Percentiles rank a stretch among this genome's conserved stretches.
Evolutionary conservation across 1,140 invertebrate species (phyloP).

Genomic region (Mylabris phalerata): DNA sequence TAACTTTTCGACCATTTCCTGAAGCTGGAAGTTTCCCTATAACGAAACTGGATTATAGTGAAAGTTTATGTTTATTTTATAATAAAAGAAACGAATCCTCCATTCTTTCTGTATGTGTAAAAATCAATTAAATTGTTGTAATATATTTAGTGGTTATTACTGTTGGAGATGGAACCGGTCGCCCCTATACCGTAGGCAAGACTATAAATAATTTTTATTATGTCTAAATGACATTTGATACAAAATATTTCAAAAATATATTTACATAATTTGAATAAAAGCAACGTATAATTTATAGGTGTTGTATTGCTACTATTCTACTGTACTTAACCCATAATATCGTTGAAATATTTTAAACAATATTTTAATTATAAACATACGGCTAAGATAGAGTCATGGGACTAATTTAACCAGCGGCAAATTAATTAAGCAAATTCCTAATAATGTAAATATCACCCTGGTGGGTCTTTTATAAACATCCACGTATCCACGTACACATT

Average conservation of each 20-base stretch:
- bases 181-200: constrained; percentile 4
- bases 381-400: no score
- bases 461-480: no score
- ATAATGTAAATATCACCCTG: no score
- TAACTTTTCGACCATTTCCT: constrained; percentile 16
- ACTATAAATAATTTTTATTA: constrained; percentile 15
- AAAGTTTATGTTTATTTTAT: no score
- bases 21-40: constrained; percentile 5
- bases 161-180: constrained; percentile 6
- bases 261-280: constrained; percentile 9
- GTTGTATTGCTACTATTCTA: no score
- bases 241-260: constrained; percentile 15
- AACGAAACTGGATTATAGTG: neutral
- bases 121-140: constrained; percentile 11
- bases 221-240: constrained; percentile 17
- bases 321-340: no score
- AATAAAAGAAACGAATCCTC: neutral
- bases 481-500: no score
- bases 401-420: no score
- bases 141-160: constrained; percentile 11
- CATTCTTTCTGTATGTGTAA: constrained; percentile 1
- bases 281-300: no score
- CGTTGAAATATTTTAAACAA: no score
- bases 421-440: no score
- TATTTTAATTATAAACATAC: no score